Conservation (phyloP, 2,113 vertebrate genomes). For the Hucho hucho region DNA sequence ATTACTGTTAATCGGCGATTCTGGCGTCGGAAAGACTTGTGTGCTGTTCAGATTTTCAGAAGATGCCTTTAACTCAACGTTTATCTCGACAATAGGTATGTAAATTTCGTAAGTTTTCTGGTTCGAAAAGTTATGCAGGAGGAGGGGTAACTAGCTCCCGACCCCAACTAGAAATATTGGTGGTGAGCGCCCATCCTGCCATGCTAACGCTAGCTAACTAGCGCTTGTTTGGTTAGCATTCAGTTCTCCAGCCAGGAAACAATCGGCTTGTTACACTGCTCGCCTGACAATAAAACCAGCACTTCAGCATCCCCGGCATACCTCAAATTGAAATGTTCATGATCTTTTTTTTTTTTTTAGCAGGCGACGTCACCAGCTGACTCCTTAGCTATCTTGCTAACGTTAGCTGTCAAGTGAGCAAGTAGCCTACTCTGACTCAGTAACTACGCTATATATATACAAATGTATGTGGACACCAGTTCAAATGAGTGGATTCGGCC, state of each 20-base stretch:
- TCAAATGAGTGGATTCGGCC: too few relatives aligned
- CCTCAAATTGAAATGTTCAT: too few relatives aligned
- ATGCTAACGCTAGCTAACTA: slow-evolving; percentile 60
- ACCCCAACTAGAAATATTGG: background rate
- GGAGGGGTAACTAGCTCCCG: slow-evolving; percentile 14
- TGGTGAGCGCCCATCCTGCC: slow-evolving; percentile 54
- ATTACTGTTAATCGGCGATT: slow-evolving; percentile 97
- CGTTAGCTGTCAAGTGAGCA: too few relatives aligned
- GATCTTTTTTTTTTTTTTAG: too few relatives aligned
- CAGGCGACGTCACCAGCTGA: too few relatives aligned
- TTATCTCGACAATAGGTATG: slow-evolving; percentile 97
- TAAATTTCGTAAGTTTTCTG: background rate
- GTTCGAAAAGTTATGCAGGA: background rate
- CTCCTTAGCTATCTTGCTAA: too few relatives aligned
- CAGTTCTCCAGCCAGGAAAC: slow-evolving; percentile 25
- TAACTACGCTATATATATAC: too few relatives aligned
- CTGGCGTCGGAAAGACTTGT: slow-evolving; percentile 96
- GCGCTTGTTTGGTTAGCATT: slow-evolving; percentile 46
- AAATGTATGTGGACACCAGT: too few relatives aligned
- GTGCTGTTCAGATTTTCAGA: slow-evolving; percentile 96
- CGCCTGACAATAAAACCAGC: background rate
- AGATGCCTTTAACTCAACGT: slow-evolving; percentile 97
- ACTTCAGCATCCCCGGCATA: background rate
- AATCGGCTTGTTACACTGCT: slow-evolving; percentile 26
- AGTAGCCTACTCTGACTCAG: too few relatives aligned